Conservation (phyloP, 2,888 invertebrate species). For the Diplazon laetatorius region DNA sequence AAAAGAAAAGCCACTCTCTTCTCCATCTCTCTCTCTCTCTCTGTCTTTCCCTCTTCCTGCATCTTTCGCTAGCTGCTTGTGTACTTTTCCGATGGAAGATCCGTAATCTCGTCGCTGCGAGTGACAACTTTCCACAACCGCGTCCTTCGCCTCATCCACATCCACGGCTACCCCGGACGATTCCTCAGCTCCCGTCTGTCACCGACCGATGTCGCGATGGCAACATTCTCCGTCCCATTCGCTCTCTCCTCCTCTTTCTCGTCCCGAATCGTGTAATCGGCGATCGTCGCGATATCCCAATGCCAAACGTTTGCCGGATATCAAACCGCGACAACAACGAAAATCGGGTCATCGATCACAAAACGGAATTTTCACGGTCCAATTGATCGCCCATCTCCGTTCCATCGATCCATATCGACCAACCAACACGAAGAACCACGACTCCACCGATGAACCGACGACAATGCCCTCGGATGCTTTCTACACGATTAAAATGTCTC, state of each 20-base stretch:
- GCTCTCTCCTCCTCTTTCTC: not conserved
- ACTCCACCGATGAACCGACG: not conserved
- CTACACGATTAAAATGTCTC: no score
- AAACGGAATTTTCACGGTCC: constrained; percentile 74
- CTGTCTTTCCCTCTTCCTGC: not conserved
- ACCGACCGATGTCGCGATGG: constrained; percentile 1
- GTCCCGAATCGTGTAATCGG: no score
- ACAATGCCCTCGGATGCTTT: not conserved
- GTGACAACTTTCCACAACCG: constrained; percentile 64
- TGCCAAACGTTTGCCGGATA: constrained; percentile 60
- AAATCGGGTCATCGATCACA: constrained; percentile 72
- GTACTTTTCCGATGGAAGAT: constrained; percentile 59
- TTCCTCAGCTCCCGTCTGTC: constrained; percentile 4
- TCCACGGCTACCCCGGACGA: constrained; percentile 27
- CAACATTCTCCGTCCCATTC: constrained; percentile 11
- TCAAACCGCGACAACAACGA: constrained; percentile 67
- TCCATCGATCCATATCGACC: constrained; percentile 37
- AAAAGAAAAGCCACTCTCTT: not conserved
- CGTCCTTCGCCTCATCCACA: constrained; percentile 35
- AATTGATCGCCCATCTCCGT: constrained; percentile 65
- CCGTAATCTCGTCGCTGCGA: constrained; percentile 62
- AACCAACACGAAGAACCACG: constrained; percentile 16
- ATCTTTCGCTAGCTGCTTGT: not conserved
- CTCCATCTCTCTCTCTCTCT: not conserved
- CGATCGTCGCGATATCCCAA: constrained; percentile 24